Evolutionary conservation across 2,113 vertebrate genomes (phyloP).

Genomic region (Herpetotheres cachinnans): DNA sequence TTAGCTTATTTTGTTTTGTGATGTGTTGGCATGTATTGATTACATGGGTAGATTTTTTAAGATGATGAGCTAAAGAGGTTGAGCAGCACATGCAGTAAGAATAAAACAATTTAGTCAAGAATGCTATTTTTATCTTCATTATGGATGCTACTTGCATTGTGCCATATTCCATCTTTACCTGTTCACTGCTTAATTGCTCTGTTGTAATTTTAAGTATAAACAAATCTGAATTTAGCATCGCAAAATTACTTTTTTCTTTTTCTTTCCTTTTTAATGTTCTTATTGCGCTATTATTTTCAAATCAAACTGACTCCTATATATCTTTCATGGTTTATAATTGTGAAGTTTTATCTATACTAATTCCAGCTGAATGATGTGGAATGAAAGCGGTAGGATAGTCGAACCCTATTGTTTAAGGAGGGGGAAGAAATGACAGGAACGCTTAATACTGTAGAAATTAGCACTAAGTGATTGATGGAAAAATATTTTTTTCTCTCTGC

Average conservation of each 20-base stretch:
- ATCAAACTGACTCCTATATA: background rate
- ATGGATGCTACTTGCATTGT: background rate
- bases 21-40: conserved; percentile 14
- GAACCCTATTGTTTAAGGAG: background rate
- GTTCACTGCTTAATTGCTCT: background rate
- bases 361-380: background rate
- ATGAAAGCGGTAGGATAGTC: background rate
- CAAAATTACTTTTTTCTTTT: background rate
- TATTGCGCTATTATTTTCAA: background rate
- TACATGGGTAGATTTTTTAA: background rate
- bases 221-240: background rate
- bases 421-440: background rate
- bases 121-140: background rate
- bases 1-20: background rate
- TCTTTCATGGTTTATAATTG: background rate
- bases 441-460: background rate
- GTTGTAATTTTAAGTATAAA: background rate
- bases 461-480: background rate
- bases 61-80: background rate
- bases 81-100: background rate
- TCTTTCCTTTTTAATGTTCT: background rate
- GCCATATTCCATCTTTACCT: background rate
- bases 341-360: background rate
- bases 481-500: background rate
- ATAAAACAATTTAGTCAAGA: background rate